Evolutionary conservation across 2,797 vertebrate genomes (phyloP), one percentile per base, ranked within the genome.

Genomic region (Varecia variegata): DNA sequence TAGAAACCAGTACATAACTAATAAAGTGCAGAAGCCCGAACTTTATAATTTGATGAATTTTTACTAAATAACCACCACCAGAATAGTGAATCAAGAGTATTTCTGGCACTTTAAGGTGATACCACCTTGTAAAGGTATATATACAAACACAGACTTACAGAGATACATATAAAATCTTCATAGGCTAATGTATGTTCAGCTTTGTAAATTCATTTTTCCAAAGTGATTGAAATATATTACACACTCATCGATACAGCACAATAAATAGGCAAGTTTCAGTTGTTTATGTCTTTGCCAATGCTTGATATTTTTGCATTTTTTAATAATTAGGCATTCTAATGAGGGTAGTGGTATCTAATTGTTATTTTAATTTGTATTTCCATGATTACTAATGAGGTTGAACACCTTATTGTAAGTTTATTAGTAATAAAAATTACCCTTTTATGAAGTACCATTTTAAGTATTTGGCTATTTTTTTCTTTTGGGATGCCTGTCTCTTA

Each of bases 341-440:
- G 58, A 68, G 9, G 0, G 10, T 6, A 80, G 5, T 79, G 35
- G 83, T 15, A 73, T 83, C 10, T 43, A 79, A 73, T 56, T 79
- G n/a, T 82, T 40, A 92, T 71, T 85, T 73, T 40, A 54, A 68
- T 74, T 92, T 92, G 50, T 74, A 89, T 81, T 88, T 92, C 25
- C 0, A 15, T 80, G 50, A 56, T 84, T 73, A 83, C 2, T 62
- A 85, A 74, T 54, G 50, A 94, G 9, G 12, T 27, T 50, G 50
- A 95, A 6, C 23, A 87, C 12, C 10, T 82, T 77, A 27, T 30
- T 47, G 20, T 79, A 74, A 27, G 13, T 54, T 92, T 81, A 60
- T 70, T 86, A 8, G 45, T 43, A 67, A 30, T 73, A 92, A 93
- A 13, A 7, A 67, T 71, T 71, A 65, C 7, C 9, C 15, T 90